Evolutionary conservation across 2,797 vertebrate genomes (phyloP), one percentile per base, ranked within the genome.

Genomic region (Sebastes flavidus): DNA sequence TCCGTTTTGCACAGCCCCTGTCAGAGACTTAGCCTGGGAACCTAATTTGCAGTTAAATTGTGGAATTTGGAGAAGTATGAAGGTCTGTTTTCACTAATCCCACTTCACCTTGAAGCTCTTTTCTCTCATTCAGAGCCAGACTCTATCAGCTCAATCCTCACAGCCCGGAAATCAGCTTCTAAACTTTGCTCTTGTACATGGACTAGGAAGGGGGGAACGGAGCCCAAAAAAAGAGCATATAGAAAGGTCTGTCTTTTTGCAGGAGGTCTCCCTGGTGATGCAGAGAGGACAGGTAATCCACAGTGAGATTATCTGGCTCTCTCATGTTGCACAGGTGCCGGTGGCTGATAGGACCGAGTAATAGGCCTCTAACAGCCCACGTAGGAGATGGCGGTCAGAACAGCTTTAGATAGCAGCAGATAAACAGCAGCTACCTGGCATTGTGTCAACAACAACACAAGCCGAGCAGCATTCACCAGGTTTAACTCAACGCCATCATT

Each of bases 271-370:
- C 70, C 73, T 55, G 71, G 75, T 75, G 72, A 72, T 82, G 84
- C 69, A 46, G 66, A 73, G 79, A 76, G 77, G 80, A 91, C 89
- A 90, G 90, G 86, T 86, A 91, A 94, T 90, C 90, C 91, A 72
- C 52, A 70, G 78, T 6, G 62, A 89, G 87, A 93, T 93, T 89
- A 92, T 89, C 84, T n/a, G 65, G 14, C 67, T 69, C 78, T 87
- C 83, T 89, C 88, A 87, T 91, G 92, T 90, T 84, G 86, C 84
- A 71, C 94, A 93, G 92, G 93, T 93, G 91, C 60, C 22, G 49
- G 60, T 24, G 58, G 80, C 90, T 89, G 93, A 94, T 94, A 94
- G 30, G 86, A 85, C 81, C 69, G 80, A 69, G 89, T 81, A 79
- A 88, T 75, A 75, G 76, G 72, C 66, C 71, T 81, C 72, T 58